Conservation (phyloP, 1,140 invertebrate genomes). For the Caerostris darwini region DNA sequence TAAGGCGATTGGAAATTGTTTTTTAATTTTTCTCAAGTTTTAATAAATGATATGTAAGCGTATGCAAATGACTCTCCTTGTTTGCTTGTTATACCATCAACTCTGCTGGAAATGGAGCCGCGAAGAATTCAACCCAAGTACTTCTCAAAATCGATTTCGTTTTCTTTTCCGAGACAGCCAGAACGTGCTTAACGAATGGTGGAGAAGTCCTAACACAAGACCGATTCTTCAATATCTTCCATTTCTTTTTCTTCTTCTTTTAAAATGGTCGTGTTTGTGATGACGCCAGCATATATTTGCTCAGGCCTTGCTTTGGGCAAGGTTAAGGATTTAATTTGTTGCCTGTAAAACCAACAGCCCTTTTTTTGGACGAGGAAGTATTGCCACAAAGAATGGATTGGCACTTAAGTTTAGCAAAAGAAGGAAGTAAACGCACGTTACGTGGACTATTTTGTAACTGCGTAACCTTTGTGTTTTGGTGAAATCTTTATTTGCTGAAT, state of each 20-base stretch:
- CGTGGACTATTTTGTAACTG: neutral
- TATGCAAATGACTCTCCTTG: neutral
- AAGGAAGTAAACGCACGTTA: neutral
- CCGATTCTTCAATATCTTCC: neutral
- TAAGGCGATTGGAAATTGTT: neutral
- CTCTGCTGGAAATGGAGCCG: neutral
- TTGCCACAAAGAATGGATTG: constrained; percentile 25
- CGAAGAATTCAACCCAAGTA: neutral
- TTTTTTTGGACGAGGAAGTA: constrained; percentile 51
- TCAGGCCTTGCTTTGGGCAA: constrained; percentile 49
- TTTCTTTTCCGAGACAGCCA: neutral
- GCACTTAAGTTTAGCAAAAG: neutral
- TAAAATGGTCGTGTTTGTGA: neutral
- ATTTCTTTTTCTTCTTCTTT: neutral
- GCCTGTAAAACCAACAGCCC: constrained; percentile 42
- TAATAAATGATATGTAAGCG: constrained; percentile 13
- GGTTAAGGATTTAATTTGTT: constrained; percentile 56
- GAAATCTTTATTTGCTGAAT: neutral
- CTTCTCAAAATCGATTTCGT: constrained; percentile 11
- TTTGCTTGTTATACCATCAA: neutral
- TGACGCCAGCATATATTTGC: constrained; percentile 27
- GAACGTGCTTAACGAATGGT: constrained; percentile 12
- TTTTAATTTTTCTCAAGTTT: neutral
- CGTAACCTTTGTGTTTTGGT: neutral
- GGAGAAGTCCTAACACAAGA: neutral